phyloP scores from a whole-genome alignment of 2,797 vertebrate genomes.

The Masticophis lateralis region DNA sequence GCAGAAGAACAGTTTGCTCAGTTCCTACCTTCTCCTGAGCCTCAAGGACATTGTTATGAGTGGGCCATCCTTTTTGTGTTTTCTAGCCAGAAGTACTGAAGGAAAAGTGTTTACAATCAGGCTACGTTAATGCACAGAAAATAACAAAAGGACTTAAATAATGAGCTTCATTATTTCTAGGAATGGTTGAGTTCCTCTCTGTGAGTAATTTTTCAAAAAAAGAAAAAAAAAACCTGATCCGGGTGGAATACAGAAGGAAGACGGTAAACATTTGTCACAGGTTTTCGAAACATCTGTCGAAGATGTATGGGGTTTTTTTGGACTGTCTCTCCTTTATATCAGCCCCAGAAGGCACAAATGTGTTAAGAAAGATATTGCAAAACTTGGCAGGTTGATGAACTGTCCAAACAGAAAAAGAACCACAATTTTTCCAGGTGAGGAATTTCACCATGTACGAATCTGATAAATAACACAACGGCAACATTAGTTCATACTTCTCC shows the following conservation, averaged over 20 bases:
- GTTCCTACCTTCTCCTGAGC: not conserved
- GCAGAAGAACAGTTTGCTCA: not conserved
- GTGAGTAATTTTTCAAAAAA: not conserved
- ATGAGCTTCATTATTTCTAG: not conserved
- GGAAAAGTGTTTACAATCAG: not conserved
- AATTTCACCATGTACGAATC: constrained; percentile 24
- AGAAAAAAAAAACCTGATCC: not conserved
- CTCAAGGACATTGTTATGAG: not conserved
- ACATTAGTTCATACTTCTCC: not conserved
- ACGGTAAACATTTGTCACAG: not conserved
- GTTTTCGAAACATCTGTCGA: not conserved
- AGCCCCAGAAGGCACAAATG: constrained; percentile 29
- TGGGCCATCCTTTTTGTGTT: not conserved
- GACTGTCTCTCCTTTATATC: not conserved
- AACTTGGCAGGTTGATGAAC: constrained; percentile 31
- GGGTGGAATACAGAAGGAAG: no score
- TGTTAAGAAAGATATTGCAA: constrained; percentile 19
- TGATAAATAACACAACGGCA: not conserved
- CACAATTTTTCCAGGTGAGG: constrained; percentile 39
- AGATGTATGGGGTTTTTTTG: no score
- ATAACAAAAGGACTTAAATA: not conserved
- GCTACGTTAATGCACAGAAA: not conserved
- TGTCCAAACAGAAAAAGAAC: not conserved
- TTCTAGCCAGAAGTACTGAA: not conserved
- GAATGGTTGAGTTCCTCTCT: not conserved